Evolutionary conservation across 1,140 invertebrate genomes (phyloP).

Genomic region (Leptinotarsa undecemlineata): DNA sequence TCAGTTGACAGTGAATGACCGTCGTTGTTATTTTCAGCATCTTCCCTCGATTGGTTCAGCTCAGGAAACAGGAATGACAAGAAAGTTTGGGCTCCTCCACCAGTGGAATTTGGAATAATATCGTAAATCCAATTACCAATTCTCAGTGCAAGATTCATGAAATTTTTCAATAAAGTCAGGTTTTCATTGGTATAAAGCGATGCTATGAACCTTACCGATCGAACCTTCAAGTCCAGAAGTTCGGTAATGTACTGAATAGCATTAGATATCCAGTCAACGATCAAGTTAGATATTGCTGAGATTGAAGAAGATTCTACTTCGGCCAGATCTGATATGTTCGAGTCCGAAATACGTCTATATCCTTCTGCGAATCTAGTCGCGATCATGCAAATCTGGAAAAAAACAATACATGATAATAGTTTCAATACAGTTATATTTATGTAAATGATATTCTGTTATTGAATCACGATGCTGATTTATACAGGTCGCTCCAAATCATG

Average conservation of each 20-base stretch:
- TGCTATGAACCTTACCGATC: conserved; percentile 1
- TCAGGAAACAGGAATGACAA: conserved; percentile 17
- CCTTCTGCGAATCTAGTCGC: too few species aligned
- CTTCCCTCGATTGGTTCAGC: background rate
- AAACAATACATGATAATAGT: too few species aligned
- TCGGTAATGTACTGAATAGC: conserved; percentile 8
- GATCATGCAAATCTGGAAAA: too few species aligned
- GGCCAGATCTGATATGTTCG: too few species aligned
- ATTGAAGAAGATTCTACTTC: too few species aligned
- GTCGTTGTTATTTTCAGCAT: background rate
- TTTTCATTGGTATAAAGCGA: conserved; percentile 22
- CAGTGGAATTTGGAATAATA: conserved; percentile 15
- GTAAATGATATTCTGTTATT: too few species aligned
- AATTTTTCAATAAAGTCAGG: conserved; percentile 7
- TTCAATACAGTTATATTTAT: too few species aligned
- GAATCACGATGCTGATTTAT: too few species aligned
- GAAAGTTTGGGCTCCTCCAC: background rate
- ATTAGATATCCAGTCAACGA: conserved; percentile 8
- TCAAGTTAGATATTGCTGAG: too few species aligned
- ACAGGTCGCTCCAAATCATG: too few species aligned
- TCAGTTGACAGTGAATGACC: too few species aligned
- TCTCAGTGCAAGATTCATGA: background rate
- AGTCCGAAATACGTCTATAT: too few species aligned
- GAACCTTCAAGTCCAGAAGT: background rate
- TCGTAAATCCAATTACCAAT: conserved; percentile 6